Conservation (phyloP, 2,797 vertebrate genomes). For the Fringilla coelebs region DNA sequence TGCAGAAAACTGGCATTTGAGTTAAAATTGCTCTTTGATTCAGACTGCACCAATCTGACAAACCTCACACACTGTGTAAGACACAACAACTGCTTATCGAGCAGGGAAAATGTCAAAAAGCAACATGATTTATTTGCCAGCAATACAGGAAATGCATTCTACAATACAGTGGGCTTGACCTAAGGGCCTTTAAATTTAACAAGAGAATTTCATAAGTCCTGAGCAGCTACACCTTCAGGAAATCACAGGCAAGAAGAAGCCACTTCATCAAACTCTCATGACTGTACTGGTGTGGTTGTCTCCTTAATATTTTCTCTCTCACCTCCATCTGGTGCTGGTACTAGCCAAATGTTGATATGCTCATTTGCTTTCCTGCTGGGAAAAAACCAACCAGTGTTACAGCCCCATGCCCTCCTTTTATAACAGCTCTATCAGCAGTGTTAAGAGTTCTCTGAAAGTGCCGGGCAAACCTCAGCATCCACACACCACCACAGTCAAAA, state of each 20-base stretch:
- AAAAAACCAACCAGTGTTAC: neutral
- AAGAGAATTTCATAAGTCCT: neutral
- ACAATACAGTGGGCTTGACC: neutral
- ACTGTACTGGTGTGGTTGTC: neutral
- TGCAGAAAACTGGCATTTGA: neutral
- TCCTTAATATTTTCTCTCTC: neutral
- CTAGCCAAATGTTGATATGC: neutral
- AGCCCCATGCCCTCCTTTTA: neutral
- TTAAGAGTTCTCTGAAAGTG: neutral
- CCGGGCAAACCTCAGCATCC: neutral
- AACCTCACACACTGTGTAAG: neutral
- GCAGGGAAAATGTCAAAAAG: conserved; percentile 27
- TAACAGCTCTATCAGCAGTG: neutral
- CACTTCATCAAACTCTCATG: neutral
- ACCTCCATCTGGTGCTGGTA: neutral
- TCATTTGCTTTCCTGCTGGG: neutral
- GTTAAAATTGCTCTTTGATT: conserved; percentile 33
- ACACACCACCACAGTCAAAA: rapidly evolving
- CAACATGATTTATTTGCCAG: conserved; percentile 18
- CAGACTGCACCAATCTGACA: neutral
- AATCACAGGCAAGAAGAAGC: neutral
- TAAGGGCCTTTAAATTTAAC: neutral
- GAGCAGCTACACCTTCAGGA: neutral
- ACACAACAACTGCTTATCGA: neutral
- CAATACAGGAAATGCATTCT: neutral